phyloP scores from a whole-genome alignment of 2,888 invertebrate genomes.

The Hydrotaea cyrtoneurina region DNA sequence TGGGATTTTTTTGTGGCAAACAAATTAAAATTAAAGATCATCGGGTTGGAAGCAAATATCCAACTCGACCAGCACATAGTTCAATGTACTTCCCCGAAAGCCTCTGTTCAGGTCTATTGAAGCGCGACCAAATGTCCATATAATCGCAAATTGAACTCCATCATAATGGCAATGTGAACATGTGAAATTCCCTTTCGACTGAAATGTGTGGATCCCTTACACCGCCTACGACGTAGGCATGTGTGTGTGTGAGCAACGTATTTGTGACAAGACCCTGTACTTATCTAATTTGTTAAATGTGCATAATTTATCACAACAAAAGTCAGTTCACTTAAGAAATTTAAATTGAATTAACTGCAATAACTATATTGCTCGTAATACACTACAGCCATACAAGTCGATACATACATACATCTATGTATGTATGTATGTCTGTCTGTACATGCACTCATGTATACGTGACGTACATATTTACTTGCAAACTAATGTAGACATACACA shows the following conservation, averaged over 20 bases:
- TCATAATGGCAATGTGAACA: no score
- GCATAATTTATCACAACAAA: conserved; percentile 58
- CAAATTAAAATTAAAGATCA: no score
- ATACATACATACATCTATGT: no score
- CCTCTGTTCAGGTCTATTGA: no score
- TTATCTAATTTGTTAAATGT: conserved; percentile 50
- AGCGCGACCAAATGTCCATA: no score
- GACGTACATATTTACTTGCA: neutral
- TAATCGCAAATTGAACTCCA: no score
- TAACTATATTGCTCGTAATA: conserved; percentile 41
- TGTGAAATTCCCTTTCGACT: no score
- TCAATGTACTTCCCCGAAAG: no score
- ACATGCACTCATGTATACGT: neutral
- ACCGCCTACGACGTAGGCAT: neutral
- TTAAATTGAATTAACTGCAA: conserved; percentile 70
- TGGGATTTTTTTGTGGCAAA: no score
- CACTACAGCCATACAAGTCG: neutral
- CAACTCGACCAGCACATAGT: no score
- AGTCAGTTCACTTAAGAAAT: conserved; percentile 64
- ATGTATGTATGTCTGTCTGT: neutral
- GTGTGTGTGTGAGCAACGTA: conserved; percentile 38
- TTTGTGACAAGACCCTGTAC: conserved; percentile 12
- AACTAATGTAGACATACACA: neutral
- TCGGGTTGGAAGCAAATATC: no score
- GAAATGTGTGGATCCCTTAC: no score